Evolutionary conservation across 2,888 invertebrate species (phyloP).

Genomic region (Hypena proboscidalis): DNA sequence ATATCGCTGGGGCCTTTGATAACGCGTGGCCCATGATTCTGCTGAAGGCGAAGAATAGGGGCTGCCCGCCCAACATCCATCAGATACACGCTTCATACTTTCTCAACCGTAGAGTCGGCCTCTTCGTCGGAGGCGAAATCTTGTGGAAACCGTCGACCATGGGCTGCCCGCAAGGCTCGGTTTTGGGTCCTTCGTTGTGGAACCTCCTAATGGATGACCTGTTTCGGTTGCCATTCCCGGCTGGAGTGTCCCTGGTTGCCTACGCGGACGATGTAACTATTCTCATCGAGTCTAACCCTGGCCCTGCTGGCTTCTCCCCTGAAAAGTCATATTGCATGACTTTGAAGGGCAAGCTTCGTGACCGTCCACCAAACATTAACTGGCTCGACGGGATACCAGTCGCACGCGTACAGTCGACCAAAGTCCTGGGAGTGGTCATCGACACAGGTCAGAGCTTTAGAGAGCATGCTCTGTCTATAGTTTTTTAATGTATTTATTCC

Average conservation of each 20-base stretch:
- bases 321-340: constrained; percentile 32
- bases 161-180: constrained; percentile 34
- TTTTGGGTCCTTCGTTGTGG: constrained; percentile 26
- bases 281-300: neutral
- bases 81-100: too few species aligned
- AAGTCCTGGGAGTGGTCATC: constrained; percentile 1
- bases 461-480: constrained; percentile 24
- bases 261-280: neutral
- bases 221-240: neutral
- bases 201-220: constrained; percentile 25
- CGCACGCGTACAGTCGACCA: neutral
- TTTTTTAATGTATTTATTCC: too few species aligned
- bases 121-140: too few species aligned
- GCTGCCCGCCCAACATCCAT: constrained; percentile 30
- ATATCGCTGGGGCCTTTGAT: constrained; percentile 50
- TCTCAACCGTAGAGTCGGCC: too few species aligned
- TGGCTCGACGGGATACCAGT: constrained; percentile 2
- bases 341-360: constrained; percentile 8
- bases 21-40: constrained; percentile 54
- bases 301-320: constrained; percentile 27
- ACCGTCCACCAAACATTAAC: neutral
- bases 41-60: constrained; percentile 26
- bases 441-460: constrained; percentile 7
- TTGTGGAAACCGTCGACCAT: constrained; percentile 21
- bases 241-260: neutral